Percentiles rank a stretch among this genome's conserved stretches.
Evolutionary conservation across 2,113 vertebrate genomes (phyloP).

Genomic region (Apus apus): DNA sequence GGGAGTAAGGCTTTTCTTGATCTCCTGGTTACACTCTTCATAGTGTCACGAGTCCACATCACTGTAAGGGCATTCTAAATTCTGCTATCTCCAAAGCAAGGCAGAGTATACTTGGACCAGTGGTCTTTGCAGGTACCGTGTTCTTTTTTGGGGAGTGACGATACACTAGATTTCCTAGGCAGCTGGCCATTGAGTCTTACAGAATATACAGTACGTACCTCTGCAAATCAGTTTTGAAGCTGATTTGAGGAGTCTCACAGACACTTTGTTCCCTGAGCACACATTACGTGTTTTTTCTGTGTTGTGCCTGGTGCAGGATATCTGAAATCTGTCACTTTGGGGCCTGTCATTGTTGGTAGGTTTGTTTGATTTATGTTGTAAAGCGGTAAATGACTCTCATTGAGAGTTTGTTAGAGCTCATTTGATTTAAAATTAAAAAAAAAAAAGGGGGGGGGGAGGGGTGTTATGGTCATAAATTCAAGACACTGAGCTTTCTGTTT

Average conservation of each 20-base stretch:
- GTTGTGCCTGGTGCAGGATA: neutral
- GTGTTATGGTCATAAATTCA: neutral
- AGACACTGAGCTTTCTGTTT: neutral
- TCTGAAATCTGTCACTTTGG: neutral
- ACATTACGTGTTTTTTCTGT: neutral
- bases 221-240: neutral
- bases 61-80: neutral
- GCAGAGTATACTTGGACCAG: neutral
- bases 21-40: neutral
- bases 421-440: neutral
- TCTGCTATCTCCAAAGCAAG: neutral
- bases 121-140: neutral
- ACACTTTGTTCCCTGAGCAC: fast-evolving
- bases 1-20: neutral
- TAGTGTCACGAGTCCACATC: neutral
- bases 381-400: neutral
- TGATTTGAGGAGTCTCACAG: neutral
- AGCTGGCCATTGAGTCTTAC: neutral
- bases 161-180: neutral
- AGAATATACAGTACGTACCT: neutral
- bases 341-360: neutral
- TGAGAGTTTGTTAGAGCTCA: neutral
- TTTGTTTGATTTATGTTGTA: neutral
- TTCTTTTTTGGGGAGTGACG: neutral
- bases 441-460: too few species aligned